phyloP scores from a whole-genome alignment of 2,797 vertebrate species.

The Acipenser transmontanus region DNA sequence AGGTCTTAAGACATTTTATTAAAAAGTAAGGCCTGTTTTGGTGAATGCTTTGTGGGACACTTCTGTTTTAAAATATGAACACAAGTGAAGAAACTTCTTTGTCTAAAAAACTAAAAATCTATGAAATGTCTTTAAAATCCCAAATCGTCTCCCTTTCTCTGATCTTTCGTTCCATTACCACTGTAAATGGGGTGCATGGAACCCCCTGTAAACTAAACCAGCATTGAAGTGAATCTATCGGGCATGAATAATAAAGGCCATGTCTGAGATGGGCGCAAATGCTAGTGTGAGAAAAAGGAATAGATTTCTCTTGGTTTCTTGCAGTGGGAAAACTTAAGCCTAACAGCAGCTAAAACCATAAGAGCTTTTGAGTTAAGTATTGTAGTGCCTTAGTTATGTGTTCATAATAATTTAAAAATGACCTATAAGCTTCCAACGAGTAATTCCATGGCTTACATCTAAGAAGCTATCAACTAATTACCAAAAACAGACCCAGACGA shows the following conservation, averaged over 20 bases:
- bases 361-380: conserved; percentile 22
- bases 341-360: conserved; percentile 35
- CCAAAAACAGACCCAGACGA: conserved; percentile 74
- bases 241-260: neutral
- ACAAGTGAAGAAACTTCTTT: no score
- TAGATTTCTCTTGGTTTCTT: conserved; percentile 26
- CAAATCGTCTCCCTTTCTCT: no score
- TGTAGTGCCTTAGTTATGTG: conserved; percentile 43
- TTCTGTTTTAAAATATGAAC: no score
- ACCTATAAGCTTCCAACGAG: conserved; percentile 40
- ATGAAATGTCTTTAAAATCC: no score
- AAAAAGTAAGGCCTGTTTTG: no score
- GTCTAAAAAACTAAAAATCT: no score
- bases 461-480: conserved; percentile 88
- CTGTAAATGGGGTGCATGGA: no score
- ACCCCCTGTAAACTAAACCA: no score
- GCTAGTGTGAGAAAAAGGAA: conserved; percentile 47
- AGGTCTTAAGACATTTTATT: no score
- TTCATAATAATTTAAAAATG: conserved; percentile 48
- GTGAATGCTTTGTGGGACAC: no score
- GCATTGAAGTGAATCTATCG: neutral
- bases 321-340: conserved; percentile 38
- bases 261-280: conserved; percentile 34
- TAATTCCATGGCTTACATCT: conserved; percentile 68
- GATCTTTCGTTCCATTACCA: no score